A percentile compares a stretch with the other conserved stretches of the same genome.
Conservation (phyloP, 2,797 vertebrate species). For the Gallinago stenura region DNA sequence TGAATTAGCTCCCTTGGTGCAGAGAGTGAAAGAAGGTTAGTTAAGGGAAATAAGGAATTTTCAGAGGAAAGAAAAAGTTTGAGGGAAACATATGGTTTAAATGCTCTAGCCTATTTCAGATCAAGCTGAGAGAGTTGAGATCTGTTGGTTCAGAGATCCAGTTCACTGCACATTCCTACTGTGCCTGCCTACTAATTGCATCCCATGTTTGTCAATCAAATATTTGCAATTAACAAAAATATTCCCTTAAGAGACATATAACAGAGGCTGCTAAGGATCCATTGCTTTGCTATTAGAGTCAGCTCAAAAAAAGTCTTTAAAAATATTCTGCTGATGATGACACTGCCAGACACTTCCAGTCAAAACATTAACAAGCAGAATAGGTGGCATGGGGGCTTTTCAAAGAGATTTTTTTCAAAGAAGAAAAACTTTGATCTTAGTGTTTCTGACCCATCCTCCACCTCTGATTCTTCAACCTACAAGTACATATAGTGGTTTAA, state of each 20-base stretch:
- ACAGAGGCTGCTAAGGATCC: constrained; percentile 80
- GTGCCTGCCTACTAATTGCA: constrained; percentile 93
- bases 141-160: constrained; percentile 92
- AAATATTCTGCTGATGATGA: constrained; percentile 78
- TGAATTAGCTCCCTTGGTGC: constrained; percentile 78
- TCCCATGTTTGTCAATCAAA: constrained; percentile 98
- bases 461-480: constrained; percentile 80
- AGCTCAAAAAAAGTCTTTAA: constrained; percentile 65
- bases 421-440: constrained; percentile 82
- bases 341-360: constrained; percentile 78
- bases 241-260: constrained; percentile 85
- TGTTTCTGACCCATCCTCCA: constrained; percentile 83
- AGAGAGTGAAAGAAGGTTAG: constrained; percentile 73
- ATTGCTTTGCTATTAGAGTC: constrained; percentile 75
- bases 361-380: constrained; percentile 83
- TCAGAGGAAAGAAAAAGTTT: constrained; percentile 79
- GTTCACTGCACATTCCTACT: constrained; percentile 91
- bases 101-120: constrained; percentile 86
- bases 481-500: constrained; percentile 81
- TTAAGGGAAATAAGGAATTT: constrained; percentile 80
- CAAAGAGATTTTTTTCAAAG: constrained; percentile 82
- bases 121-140: constrained; percentile 93
- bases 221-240: constrained; percentile 89
- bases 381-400: constrained; percentile 79
- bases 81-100: constrained; percentile 92